These are phyloP conservation scores for Clavelina lepadiformis DNA, from an alignment of 23 tunicate genomes.

Conservation along the genomic window DNA sequence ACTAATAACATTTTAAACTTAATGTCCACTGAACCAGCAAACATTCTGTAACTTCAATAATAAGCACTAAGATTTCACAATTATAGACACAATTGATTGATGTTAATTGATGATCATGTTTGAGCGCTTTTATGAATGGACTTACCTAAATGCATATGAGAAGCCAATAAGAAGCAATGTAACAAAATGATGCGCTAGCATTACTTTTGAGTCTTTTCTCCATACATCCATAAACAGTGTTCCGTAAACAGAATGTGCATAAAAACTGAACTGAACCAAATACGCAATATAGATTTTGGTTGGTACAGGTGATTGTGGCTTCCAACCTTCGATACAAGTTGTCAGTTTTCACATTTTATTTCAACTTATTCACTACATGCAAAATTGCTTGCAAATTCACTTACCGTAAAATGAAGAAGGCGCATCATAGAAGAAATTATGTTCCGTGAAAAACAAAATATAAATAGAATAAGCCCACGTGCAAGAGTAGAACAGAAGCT, in stretches of 20 bases:
- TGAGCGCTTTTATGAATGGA: too few relatives aligned
- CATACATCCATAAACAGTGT: slow-evolving; percentile 79
- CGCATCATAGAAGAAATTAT: slow-evolving; percentile 66
- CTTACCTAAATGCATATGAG: slow-evolving; percentile 74
- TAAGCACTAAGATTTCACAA: too few relatives aligned
- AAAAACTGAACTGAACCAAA: slow-evolving; percentile 77
- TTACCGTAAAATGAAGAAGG: slow-evolving; percentile 55
- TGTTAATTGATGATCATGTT: too few relatives aligned
- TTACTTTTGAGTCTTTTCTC: slow-evolving; percentile 86
- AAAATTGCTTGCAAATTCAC: too few relatives aligned
- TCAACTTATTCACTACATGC: too few relatives aligned
- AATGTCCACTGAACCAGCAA: too few relatives aligned
- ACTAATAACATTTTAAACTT: too few relatives aligned
- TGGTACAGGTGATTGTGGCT: slow-evolving; percentile 44
- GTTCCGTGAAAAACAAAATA: slow-evolving; percentile 52
- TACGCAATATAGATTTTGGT: slow-evolving; percentile 59
- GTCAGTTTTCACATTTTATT: too few relatives aligned
- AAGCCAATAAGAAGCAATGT: slow-evolving; percentile 63
- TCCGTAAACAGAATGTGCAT: slow-evolving; percentile 86
- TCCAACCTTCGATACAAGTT: slow-evolving; percentile 76
- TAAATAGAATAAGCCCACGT: slow-evolving; percentile 79
- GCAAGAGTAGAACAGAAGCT: slow-evolving; percentile 54
- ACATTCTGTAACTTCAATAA: too few relatives aligned
- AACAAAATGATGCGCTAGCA: slow-evolving; percentile 74
- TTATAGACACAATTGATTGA: too few relatives aligned